phyloP scores from a whole-genome alignment of 1,140 invertebrate genomes.

The Heterodera carotae region DNA sequence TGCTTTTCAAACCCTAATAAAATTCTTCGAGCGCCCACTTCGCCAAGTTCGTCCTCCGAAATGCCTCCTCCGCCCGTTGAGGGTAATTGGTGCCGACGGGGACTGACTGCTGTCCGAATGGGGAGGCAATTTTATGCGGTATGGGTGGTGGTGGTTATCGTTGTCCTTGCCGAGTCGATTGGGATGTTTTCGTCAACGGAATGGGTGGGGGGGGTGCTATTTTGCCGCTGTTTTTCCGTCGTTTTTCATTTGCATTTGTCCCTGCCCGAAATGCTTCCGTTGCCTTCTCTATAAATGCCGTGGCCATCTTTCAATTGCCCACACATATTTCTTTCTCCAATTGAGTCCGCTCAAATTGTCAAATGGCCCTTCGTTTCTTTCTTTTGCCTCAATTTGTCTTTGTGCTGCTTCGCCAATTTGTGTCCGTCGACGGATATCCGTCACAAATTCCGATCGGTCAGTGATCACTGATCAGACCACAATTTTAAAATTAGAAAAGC shows the following conservation, averaged over 20 bases:
- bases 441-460: conserved; percentile 54
- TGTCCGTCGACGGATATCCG: conserved; percentile 36
- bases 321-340: neutral
- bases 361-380: neutral
- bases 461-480: conserved; percentile 3
- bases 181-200: neutral
- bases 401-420: neutral
- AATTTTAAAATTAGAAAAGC: no score
- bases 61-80: neutral
- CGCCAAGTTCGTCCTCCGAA: neutral
- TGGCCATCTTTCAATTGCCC: no score
- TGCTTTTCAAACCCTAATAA: conserved; percentile 3
- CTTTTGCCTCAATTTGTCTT: conserved; percentile 16
- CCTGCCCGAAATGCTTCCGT: neutral
- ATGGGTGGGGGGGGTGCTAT: neutral
- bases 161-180: neutral
- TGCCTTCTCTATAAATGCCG: no score
- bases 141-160: neutral
- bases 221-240: neutral
- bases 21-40: neutral
- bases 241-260: conserved; percentile 8
- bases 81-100: neutral
- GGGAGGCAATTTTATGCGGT: conserved; percentile 1
- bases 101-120: neutral
- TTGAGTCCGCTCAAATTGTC: neutral